Evolutionary conservation across 2,113 vertebrate genomes (phyloP), one percentile per base, ranked within the genome.

Genomic region (Mus spicilegus): DNA sequence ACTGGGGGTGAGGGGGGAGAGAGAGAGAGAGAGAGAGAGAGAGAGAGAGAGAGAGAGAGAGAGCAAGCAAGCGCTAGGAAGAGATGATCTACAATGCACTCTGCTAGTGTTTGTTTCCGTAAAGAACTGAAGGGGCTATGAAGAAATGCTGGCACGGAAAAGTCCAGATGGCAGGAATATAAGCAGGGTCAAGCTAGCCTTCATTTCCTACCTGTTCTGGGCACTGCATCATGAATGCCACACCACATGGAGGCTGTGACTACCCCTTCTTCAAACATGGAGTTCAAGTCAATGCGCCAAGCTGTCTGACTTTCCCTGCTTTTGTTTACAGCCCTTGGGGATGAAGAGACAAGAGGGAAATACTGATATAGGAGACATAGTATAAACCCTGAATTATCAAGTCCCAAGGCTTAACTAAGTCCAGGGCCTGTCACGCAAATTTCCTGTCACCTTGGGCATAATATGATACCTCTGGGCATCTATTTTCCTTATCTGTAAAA

Each of bases 401-500:
- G 10, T 65, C 49, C 67, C 73, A 82, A 90, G 56, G 36, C 28
- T 42, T 81, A 92, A 86, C 51, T 5, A 56, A 85, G 16, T 81
- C 36, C 33, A 5, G 63, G 19, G 24, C 46, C 13, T 92, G 86
- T 49, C 65, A 54, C 58, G 92, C 56, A 42, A 85, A 69, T 72
- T 89, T 96, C 42, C 39, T 82, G 49, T 69, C 33, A 81, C 90
- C 39, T 87, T 88, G 90, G 19, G 39, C 94, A 87, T 58, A 42
- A 76, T 82, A 78, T 12, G 24, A 42, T 84, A n/a, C 30, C 58
- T 90, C n/a, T 28, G 39, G 19, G 19, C 12, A 33, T 70, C 85
- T 95, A 69, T 90, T 94, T 97, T 94, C 76, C 92, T 96, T 91
- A 26, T 87, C 81, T 75, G 49, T 78, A 87, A 97, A 97, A 63